phyloP scores from a whole-genome alignment of 64 coral and sea anemone genomes.

The Stichodactyla mertensii region DNA sequence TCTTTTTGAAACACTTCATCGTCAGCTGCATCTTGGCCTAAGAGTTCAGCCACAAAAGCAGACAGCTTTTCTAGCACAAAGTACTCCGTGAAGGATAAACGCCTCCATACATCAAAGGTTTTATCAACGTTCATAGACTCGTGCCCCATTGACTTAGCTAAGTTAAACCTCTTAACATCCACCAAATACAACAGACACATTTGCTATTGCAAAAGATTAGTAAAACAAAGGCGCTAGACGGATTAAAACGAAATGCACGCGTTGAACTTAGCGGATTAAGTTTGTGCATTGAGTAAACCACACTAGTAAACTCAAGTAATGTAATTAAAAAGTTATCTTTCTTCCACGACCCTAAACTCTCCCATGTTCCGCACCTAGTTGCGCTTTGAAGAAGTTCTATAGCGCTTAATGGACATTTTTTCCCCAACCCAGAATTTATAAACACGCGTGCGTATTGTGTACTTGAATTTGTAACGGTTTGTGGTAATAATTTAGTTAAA shows the following conservation, averaged over 20 bases:
- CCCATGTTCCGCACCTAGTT: too few relatives aligned
- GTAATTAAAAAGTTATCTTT: neutral
- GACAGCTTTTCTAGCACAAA: neutral
- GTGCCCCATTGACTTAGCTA: neutral
- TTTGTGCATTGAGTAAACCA: neutral
- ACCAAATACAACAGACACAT: neutral
- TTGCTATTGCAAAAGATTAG: neutral
- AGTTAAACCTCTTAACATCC: neutral
- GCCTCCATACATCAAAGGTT: neutral
- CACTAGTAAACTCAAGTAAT: neutral
- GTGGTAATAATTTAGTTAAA: too few relatives aligned
- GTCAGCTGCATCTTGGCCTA: too few relatives aligned
- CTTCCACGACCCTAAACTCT: too few relatives aligned
- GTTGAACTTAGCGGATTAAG: neutral
- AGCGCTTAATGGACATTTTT: too few relatives aligned
- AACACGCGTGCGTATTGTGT: too few relatives aligned
- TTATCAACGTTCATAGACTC: neutral
- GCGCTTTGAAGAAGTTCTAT: too few relatives aligned
- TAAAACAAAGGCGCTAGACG: neutral
- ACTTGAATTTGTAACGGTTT: too few relatives aligned
- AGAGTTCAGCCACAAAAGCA: too few relatives aligned
- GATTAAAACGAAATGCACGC: neutral
- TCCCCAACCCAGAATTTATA: too few relatives aligned
- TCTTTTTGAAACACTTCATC: too few relatives aligned
- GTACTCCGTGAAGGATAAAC: neutral